A percentile compares a stretch with the other conserved stretches of the same genome.
Conservation (phyloP, 2,797 vertebrate genomes). For the Sebastes aleutianus region DNA sequence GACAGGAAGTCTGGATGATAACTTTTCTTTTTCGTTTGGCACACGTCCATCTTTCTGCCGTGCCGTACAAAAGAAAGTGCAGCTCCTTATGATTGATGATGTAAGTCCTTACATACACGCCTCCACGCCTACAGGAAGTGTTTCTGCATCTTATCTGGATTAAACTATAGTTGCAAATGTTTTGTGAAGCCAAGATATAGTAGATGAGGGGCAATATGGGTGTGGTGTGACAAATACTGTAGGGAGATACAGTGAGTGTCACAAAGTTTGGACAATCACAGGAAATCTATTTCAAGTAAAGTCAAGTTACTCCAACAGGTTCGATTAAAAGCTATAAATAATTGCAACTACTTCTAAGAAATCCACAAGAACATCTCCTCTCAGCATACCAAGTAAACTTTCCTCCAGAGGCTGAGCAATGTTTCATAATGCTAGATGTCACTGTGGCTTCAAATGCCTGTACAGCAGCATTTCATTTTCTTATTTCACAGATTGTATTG, state of each 20-base stretch:
- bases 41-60: neutral
- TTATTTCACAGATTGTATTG: neutral
- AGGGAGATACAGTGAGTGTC: neutral
- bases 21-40: slow-evolving; percentile 3
- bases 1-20: slow-evolving; percentile 24
- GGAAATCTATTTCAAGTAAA: slow-evolving; percentile 8
- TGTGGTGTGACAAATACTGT: neutral
- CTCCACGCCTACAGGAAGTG: neutral
- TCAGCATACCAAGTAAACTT: neutral
- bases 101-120: neutral
- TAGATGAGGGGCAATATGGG: neutral
- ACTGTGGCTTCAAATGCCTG: neutral
- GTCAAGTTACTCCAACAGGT: neutral
- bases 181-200: neutral
- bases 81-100: neutral
- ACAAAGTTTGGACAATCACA: neutral
- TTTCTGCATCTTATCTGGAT: neutral
- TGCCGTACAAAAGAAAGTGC: neutral
- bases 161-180: neutral
- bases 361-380: neutral
- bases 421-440: neutral
- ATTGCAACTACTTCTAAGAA: neutral
- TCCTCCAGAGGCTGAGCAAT: neutral
- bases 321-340: neutral
- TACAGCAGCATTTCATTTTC: neutral